These are phyloP conservation scores for Zaprionus tsacasi DNA, from an alignment of 1,140 invertebrate species.

Conservation along the genomic window DNA sequence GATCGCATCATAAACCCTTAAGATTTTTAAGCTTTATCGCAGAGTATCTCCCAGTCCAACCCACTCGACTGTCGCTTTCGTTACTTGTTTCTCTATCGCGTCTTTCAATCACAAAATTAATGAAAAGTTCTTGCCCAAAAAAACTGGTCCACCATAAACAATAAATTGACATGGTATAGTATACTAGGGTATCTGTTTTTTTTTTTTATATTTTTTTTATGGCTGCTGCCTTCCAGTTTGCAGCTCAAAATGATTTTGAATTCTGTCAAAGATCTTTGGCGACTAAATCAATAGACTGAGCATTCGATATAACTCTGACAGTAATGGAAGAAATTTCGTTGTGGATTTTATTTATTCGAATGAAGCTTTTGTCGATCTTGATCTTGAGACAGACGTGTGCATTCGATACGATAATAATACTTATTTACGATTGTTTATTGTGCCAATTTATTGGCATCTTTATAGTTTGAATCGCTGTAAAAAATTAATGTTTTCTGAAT, in stretches of 20 bases:
- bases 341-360: background rate
- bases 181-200: background rate
- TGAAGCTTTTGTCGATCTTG: background rate
- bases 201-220: background rate
- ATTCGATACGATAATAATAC: conserved; percentile 14
- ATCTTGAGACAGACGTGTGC: too few relatives aligned
- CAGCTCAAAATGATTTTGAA: background rate
- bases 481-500: conserved; percentile 33
- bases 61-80: too few relatives aligned
- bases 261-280: background rate
- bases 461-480: conserved; percentile 32
- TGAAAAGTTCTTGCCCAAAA: background rate
- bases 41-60: too few relatives aligned
- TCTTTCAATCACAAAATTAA: conserved; percentile 1
- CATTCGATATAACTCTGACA: conserved; percentile 6
- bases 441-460: conserved; percentile 37
- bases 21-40: too few relatives aligned
- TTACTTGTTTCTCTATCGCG: background rate
- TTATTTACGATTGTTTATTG: conserved; percentile 38
- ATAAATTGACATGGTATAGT: background rate
- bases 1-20: too few relatives aligned
- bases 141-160: conserved; percentile 3
- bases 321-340: conserved; percentile 6
- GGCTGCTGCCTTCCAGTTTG: background rate
- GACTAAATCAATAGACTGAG: conserved; percentile 7